A percentile compares a stretch with the other conserved stretches of the same genome.
Conservation (phyloP, 2,888 invertebrate species). For the Cryptus armator region DNA sequence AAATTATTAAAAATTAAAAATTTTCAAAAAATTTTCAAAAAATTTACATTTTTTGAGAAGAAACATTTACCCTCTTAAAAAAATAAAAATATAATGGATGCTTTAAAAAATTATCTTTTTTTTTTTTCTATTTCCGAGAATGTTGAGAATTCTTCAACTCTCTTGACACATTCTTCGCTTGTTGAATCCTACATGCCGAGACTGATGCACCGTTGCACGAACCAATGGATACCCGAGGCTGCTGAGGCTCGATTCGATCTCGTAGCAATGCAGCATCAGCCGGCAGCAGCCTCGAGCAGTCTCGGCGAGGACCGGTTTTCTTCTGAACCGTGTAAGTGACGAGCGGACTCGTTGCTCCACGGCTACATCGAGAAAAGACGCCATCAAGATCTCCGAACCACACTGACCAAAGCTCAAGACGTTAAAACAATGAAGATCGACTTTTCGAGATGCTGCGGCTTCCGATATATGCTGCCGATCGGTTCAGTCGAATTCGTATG, state of each 20-base stretch:
- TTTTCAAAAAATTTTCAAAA: too few species aligned
- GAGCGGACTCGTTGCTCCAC: slow-evolving; percentile 18
- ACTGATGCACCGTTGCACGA: slow-evolving; percentile 2
- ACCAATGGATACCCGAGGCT: slow-evolving; percentile 37
- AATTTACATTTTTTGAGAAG: too few species aligned
- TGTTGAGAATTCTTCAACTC: too few species aligned
- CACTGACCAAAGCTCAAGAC: not conserved
- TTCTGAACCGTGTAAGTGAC: slow-evolving; percentile 58
- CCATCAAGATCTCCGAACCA: slow-evolving; percentile 45
- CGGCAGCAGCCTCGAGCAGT: slow-evolving; percentile 29
- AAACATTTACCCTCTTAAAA: too few species aligned
- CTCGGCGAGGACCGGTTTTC: slow-evolving; percentile 64
- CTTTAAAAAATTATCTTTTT: too few species aligned
- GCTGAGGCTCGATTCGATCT: slow-evolving; percentile 46
- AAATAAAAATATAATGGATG: too few species aligned
- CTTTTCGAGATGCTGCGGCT: not conserved
- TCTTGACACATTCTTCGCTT: not conserved
- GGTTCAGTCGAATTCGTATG: too few species aligned
- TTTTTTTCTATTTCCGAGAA: too few species aligned
- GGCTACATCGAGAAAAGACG: slow-evolving; percentile 35
- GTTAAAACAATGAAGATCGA: slow-evolving; percentile 58
- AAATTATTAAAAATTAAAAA: too few species aligned
- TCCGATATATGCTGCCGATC: too few species aligned
- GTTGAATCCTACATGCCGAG: slow-evolving; percentile 24
- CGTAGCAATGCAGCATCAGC: slow-evolving; percentile 32